Evolutionary conservation across 2,888 invertebrate genomes (phyloP).

Genomic region (Cephus sareptanus): DNA sequence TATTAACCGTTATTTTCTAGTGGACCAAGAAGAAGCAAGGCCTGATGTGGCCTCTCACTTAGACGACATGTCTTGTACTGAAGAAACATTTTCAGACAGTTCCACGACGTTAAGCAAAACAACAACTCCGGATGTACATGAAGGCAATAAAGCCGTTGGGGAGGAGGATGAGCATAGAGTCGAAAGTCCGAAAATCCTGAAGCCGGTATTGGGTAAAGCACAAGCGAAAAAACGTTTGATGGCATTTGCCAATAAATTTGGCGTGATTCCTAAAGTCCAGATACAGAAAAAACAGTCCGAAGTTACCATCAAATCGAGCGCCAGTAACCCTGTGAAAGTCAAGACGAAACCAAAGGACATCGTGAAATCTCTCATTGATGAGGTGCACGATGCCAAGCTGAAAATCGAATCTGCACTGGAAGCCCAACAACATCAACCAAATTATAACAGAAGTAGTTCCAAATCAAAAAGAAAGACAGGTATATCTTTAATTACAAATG

Average conservation of each 20-base stretch:
- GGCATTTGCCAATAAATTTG: slow-evolving; percentile 63
- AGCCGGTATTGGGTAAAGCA: slow-evolving; percentile 61
- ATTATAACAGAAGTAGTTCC: background rate
- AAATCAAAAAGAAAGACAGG: slow-evolving; percentile 36
- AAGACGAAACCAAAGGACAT: slow-evolving; percentile 27
- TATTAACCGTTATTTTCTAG: background rate
- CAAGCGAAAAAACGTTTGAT: slow-evolving; percentile 63
- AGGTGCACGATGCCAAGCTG: slow-evolving; percentile 33
- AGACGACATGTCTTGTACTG: slow-evolving; percentile 15
- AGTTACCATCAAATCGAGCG: slow-evolving; percentile 14
- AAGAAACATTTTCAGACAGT: slow-evolving; percentile 36
- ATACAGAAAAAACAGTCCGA: slow-evolving; percentile 37
- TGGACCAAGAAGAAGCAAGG: background rate
- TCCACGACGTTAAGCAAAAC: slow-evolving; percentile 41
- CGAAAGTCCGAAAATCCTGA: slow-evolving; percentile 53
- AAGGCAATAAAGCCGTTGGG: slow-evolving; percentile 41
- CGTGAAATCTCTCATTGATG: slow-evolving; percentile 27
- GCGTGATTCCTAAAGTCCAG: slow-evolving; percentile 47
- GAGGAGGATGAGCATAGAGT: slow-evolving; percentile 45
- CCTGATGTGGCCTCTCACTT: background rate
- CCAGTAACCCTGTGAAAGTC: slow-evolving; percentile 9
- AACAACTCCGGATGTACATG: slow-evolving; percentile 53
- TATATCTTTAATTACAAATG: slow-evolving; percentile 13
- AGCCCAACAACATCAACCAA: slow-evolving; percentile 26
- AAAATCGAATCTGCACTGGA: slow-evolving; percentile 36